Evolutionary conservation across 35 echinoderm and acorn worm species (phyloP).

Genomic region (Ophioderma brevispina): DNA sequence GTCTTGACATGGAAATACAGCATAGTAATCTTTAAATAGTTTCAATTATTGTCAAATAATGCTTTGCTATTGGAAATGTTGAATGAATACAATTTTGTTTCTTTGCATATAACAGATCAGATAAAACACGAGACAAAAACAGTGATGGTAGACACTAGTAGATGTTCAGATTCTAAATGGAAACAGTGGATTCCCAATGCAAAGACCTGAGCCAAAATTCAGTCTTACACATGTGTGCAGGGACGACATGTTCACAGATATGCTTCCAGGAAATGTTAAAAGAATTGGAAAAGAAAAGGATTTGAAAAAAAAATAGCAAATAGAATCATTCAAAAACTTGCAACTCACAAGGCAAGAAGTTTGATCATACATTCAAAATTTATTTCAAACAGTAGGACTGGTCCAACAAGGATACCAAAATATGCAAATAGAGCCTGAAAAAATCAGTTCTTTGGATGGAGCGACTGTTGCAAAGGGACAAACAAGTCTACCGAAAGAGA

Average conservation of each 20-base stretch:
- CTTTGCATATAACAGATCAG: too few relatives aligned
- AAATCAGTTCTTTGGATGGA: neutral
- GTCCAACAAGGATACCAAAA: neutral
- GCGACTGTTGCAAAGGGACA: neutral
- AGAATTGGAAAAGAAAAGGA: neutral
- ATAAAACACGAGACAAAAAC: too few relatives aligned
- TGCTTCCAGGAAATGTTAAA: neutral
- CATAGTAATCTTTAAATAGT: too few relatives aligned
- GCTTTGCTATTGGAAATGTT: too few relatives aligned
- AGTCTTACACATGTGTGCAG: neutral
- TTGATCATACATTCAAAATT: neutral
- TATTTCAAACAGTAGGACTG: neutral
- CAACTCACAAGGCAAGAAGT: neutral
- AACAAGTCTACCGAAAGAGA: neutral
- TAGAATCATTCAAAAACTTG: neutral
- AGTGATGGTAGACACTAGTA: too few relatives aligned
- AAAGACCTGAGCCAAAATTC: neutral
- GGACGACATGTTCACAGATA: neutral
- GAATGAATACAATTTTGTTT: too few relatives aligned
- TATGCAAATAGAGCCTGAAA: neutral
- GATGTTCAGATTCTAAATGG: too few relatives aligned
- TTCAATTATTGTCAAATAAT: too few relatives aligned
- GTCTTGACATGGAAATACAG: too few relatives aligned
- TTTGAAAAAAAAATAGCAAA: neutral
- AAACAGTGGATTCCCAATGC: too few relatives aligned